Evolutionary conservation across 1,140 invertebrate species (phyloP).

Genomic region (Bursaphelenchus mucronatus): DNA sequence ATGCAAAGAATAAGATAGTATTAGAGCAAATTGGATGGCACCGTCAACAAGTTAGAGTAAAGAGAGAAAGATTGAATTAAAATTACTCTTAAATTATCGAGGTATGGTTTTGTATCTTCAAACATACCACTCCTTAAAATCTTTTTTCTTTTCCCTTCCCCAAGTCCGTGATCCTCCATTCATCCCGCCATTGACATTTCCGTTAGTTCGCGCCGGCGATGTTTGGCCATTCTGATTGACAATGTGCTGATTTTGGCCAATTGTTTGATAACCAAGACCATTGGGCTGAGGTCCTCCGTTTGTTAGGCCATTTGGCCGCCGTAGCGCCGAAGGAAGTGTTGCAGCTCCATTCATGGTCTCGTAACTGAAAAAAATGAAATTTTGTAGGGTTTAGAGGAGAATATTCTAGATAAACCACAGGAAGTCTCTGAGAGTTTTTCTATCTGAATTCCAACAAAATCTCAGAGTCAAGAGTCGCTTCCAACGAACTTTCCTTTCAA

Average conservation of each 20-base stretch:
- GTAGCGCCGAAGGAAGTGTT: constrained; percentile 8
- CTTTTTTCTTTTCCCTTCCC: constrained; percentile 42
- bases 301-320: constrained; percentile 8
- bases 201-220: constrained; percentile 12
- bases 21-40: too few relatives aligned
- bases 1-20: too few relatives aligned
- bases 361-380: constrained; percentile 2
- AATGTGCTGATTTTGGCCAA: constrained; percentile 25
- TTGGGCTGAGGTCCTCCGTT: constrained; percentile 46
- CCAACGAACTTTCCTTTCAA: too few relatives aligned
- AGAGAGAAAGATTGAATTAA: too few relatives aligned
- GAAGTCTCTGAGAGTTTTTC: too few relatives aligned
- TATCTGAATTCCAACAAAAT: too few relatives aligned
- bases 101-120: constrained; percentile 9
- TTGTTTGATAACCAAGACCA: constrained; percentile 43
- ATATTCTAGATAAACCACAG: too few relatives aligned
- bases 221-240: constrained; percentile 15
- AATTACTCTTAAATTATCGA: too few relatives aligned
- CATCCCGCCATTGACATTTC: constrained; percentile 8
- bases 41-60: too few relatives aligned
- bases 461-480: too few relatives aligned
- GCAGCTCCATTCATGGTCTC: constrained; percentile 17
- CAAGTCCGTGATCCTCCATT: constrained; percentile 20
- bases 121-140: constrained; percentile 56
- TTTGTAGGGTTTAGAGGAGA: too few relatives aligned